Conservation (phyloP, 2,113 vertebrate species). For the Nothocercus nigrocapillus region DNA sequence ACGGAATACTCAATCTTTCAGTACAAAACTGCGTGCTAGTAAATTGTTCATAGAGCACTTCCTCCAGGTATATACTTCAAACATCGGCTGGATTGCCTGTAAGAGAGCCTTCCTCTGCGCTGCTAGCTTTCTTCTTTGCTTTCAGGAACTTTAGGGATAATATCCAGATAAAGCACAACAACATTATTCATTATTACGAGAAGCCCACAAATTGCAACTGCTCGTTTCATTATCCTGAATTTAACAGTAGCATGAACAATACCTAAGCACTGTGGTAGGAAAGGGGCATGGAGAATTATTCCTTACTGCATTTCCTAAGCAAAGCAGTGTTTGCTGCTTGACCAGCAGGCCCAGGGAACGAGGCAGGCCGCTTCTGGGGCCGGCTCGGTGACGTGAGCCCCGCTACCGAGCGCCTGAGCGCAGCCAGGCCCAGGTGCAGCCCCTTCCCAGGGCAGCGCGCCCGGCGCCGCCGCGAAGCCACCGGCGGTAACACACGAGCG, state of each 20-base stretch:
- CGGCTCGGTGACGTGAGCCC: not conserved
- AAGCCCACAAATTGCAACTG: not conserved
- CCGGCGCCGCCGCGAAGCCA: not conserved
- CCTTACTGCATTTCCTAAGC: not conserved
- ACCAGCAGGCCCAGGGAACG: not conserved
- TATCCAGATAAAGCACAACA: not conserved
- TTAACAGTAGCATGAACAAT: not conserved
- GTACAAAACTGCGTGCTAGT: not conserved
- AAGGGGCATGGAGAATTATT: not conserved
- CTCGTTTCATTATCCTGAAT: not conserved
- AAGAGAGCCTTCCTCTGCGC: not conserved
- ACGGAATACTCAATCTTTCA: not conserved
- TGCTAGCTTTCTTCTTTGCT: not conserved
- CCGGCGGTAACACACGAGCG: not conserved
- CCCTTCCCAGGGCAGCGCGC: no score
- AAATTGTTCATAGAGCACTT: not conserved
- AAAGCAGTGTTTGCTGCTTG: not conserved
- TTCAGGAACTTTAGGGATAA: not conserved
- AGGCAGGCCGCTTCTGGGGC: not conserved
- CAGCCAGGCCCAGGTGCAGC: no score
- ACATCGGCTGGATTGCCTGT: not conserved
- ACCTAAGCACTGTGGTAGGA: not conserved
- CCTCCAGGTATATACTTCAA: not conserved
- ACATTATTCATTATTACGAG: not conserved
- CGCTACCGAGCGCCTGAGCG: no score